Percentiles rank a stretch among this genome's conserved stretches.
phyloP scores from a whole-genome alignment of 2,797 vertebrate species.

The Novumbra hubbsi region DNA sequence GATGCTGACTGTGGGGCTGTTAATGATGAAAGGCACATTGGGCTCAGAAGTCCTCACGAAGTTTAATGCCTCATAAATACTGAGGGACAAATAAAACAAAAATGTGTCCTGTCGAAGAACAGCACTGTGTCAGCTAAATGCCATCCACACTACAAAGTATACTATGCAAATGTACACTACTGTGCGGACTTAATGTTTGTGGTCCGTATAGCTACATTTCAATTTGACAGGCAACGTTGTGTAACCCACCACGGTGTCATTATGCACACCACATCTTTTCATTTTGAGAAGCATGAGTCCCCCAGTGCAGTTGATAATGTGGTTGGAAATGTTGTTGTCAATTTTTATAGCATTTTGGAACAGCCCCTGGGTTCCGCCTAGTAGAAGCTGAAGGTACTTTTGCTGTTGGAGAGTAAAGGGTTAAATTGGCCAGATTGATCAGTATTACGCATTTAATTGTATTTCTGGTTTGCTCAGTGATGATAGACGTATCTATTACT shows the following conservation, averaged over 20 bases:
- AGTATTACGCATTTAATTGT: background rate
- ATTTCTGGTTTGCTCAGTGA: background rate
- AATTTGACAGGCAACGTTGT: background rate
- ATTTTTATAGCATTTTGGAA: rapidly evolving
- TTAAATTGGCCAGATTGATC: background rate
- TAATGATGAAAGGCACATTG: background rate
- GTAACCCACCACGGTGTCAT: background rate
- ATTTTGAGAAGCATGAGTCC: constrained; percentile 52
- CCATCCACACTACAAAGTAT: background rate
- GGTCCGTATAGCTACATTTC: background rate
- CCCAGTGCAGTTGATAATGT: constrained; percentile 51
- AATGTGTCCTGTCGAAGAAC: constrained; percentile 34
- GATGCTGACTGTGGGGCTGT: constrained; percentile 51
- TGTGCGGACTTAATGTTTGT: background rate
- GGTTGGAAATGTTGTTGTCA: background rate
- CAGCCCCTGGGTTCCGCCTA: background rate
- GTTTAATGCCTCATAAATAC: constrained; percentile 46
- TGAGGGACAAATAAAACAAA: constrained; percentile 49
- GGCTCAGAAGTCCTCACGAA: background rate
- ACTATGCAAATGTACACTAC: background rate
- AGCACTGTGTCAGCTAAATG: background rate
- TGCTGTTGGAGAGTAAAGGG: constrained; percentile 35
- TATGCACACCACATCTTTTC: constrained; percentile 50
- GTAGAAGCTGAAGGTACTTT: constrained; percentile 27
- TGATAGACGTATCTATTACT: background rate